Conservation (phyloP, 2,113 vertebrate species). For the Isichthys henryi region DNA sequence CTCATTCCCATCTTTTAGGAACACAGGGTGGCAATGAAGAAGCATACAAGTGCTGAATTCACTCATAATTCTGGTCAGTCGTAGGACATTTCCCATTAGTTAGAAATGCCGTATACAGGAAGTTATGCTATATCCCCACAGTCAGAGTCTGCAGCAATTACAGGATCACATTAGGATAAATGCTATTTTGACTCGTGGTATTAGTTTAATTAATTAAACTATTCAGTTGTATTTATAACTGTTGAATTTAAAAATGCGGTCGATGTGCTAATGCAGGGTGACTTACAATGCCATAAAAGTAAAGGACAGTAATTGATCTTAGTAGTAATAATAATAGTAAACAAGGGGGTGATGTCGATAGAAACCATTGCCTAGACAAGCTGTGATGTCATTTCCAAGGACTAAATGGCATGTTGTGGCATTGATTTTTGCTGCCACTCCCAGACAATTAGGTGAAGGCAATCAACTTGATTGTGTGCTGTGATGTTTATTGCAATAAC, state of each 20-base stretch:
- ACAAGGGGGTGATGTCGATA: background rate
- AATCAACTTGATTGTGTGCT: background rate
- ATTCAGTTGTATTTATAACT: background rate
- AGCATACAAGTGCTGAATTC: background rate
- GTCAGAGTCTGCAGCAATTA: background rate
- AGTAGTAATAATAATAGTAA: background rate
- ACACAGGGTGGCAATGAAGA: background rate
- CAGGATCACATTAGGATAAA: background rate
- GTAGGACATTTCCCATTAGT: background rate
- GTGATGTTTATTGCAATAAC: background rate
- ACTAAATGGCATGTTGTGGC: background rate
- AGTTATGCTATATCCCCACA: background rate
- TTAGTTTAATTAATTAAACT: background rate
- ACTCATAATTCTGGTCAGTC: background rate
- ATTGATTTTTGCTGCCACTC: slow-evolving; percentile 2
- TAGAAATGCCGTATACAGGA: background rate
- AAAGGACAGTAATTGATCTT: background rate
- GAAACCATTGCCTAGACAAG: background rate
- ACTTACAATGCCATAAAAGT: background rate
- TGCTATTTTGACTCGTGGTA: background rate
- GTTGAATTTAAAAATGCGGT: background rate
- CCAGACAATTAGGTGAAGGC: background rate
- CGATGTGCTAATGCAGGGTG: background rate
- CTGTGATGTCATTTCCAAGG: background rate
- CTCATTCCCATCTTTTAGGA: background rate